phyloP scores from a whole-genome alignment of 1,140 invertebrate species.

The Scaptodrosophila lebanonensis region DNA sequence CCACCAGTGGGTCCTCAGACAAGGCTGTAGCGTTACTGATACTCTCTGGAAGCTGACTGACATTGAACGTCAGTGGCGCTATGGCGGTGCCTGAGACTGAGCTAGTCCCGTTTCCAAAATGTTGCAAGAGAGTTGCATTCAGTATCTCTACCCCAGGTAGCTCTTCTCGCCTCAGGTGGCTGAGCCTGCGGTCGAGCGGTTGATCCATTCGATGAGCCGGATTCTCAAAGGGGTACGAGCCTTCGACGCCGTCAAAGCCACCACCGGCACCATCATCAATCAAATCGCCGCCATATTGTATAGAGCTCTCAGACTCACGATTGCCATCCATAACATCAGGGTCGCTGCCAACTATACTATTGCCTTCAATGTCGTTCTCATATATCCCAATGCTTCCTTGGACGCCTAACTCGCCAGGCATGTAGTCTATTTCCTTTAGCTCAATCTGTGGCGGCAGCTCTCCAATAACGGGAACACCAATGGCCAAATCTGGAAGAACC shows the following conservation, averaged over 20 bases:
- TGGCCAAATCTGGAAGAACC: constrained; percentile 68
- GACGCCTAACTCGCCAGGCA: constrained; percentile 58
- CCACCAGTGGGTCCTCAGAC: constrained; percentile 45
- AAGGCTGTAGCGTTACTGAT: constrained; percentile 44
- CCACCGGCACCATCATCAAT: constrained; percentile 70
- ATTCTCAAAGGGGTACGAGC: constrained; percentile 69
- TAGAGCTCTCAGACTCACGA: constrained; percentile 50
- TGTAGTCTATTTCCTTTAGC: constrained; percentile 75
- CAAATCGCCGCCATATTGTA: constrained; percentile 71
- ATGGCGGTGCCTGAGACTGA: constrained; percentile 28
- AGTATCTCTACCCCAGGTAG: constrained; percentile 53
- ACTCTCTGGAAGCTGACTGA: constrained; percentile 16
- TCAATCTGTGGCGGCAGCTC: constrained; percentile 76
- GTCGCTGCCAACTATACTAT: constrained; percentile 34
- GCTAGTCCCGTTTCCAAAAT: constrained; percentile 18
- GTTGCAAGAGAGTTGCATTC: constrained; percentile 51
- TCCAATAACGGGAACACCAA: constrained; percentile 73
- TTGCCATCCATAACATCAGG: constrained; percentile 34
- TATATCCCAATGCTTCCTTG: constrained; percentile 30
- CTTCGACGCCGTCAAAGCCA: constrained; percentile 69
- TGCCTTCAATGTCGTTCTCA: constrained; percentile 53
- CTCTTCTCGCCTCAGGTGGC: constrained; percentile 65
- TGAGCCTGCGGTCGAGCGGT: constrained; percentile 35
- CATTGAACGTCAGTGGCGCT: constrained; percentile 40
- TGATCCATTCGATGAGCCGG: constrained; percentile 39